Base-by-base conservation (phyloP, 1,140 invertebrate species). In the Dinoponera quadriceps region DNA sequence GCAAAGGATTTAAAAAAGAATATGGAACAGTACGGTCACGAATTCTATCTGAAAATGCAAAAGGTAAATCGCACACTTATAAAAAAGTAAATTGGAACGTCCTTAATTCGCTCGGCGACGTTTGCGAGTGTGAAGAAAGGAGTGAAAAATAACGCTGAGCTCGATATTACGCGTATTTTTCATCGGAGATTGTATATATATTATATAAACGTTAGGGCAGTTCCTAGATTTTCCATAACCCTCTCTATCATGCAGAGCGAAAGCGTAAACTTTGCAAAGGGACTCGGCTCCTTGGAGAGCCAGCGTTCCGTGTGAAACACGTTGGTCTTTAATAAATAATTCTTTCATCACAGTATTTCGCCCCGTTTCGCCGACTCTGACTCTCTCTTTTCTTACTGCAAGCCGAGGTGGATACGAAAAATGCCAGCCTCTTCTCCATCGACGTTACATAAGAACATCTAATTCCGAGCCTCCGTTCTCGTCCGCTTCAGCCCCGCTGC, bases 311-410 rank as follows among this genome's bases (percentile, higher is more conserved):
- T 48, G 57, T 62, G 57, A 63, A 82, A 62, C 69, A 14, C 44
- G 54, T n/a, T 3, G 27, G 44, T 74, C 51, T 80, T 80, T 80
- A 80, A 80, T 80, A 71, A 80, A 57, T 80, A 59, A 80, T 80
- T 80, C 66, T 71, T 80, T 80, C 75, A 80, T 80, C 65, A 80
- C 69, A 63, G 54, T 78, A 57, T 78, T 69, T 78, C 25, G 33
- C 63, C 22, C 55, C 33, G 49, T 78, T 69, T 71, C 51, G 29
- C 49, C 33, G 22, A 71, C 48, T 22, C 14, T 16, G 18, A 22
- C n/a, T 55, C n/a, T 20, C 13, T 29, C 49, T 48, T 38, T 51
- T 20, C 48, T 13, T 13, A 18, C 13, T 16, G 4, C 27, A 20
- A 81, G 16, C 27, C 29, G 55, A 62, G 11, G 27, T 74, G 11